phyloP scores from a whole-genome alignment of 2,797 vertebrate genomes.

The Chanos chanos region DNA sequence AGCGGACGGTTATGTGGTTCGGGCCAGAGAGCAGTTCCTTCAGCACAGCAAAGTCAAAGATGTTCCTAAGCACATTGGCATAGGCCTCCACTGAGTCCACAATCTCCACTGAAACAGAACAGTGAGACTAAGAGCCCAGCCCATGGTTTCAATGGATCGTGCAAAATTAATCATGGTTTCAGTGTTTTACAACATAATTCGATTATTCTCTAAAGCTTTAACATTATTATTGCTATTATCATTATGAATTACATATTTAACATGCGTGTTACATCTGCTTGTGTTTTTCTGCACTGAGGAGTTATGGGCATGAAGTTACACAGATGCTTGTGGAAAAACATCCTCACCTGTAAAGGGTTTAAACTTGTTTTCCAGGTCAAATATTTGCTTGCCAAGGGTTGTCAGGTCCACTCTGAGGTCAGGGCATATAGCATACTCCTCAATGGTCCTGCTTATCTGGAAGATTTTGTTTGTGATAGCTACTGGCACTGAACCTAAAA shows the following conservation, averaged over 20 bases:
- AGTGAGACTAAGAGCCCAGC: background rate
- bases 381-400: constrained; percentile 88
- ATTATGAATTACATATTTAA: too few relatives aligned
- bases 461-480: constrained; percentile 88
- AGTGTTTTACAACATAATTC: too few relatives aligned
- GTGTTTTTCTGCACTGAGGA: too few relatives aligned
- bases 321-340: too few relatives aligned
- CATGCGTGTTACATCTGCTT: too few relatives aligned
- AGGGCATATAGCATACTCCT: constrained; percentile 92
- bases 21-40: constrained; percentile 90
- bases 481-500: constrained; percentile 86
- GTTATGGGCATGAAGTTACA: too few relatives aligned
- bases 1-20: constrained; percentile 84
- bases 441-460: constrained; percentile 91
- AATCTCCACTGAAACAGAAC: constrained; percentile 83
- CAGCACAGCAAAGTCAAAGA: constrained; percentile 90
- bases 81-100: constrained; percentile 94
- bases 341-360: constrained; percentile 91
- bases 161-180: too few relatives aligned
- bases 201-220: too few relatives aligned
- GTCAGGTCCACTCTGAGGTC: constrained; percentile 86
- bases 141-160: background rate
- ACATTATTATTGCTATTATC: too few relatives aligned
- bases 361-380: constrained; percentile 95
- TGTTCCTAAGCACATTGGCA: constrained; percentile 86